A percentile compares a stretch with the other conserved stretches of the same genome.
Conservation (phyloP, 2,797 vertebrate species). For the Enteromius mattozi region DNA sequence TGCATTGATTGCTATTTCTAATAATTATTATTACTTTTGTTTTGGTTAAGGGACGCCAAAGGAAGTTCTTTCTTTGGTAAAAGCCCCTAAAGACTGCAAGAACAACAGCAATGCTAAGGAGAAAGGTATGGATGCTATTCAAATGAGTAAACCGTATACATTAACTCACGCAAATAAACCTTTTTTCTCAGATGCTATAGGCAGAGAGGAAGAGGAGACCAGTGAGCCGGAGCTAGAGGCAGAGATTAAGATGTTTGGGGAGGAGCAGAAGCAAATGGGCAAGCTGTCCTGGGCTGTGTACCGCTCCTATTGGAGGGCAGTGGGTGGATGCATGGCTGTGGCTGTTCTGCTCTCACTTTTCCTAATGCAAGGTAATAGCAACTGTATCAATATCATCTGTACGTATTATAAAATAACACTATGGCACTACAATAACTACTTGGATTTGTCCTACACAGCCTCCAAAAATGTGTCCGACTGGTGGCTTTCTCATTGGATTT, state of each 20-base stretch:
- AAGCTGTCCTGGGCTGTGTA: conserved; percentile 89
- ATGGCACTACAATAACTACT: background rate
- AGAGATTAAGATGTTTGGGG: conserved; percentile 65
- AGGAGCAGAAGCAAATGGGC: conserved; percentile 91
- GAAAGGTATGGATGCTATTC: conserved; percentile 71
- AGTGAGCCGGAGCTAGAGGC: conserved; percentile 47
- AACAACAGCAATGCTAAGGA: conserved; percentile 63
- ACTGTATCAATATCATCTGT: background rate
- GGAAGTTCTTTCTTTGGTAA: conserved; percentile 87
- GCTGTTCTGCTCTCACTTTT: conserved; percentile 84
- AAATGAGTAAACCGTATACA: background rate
- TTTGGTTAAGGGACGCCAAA: conserved; percentile 82
- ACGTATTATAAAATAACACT: background rate
- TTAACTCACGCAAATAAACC: background rate
- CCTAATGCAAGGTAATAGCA: conserved; percentile 91
- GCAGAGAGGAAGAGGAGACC: conserved; percentile 55
- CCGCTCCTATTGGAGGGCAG: conserved; percentile 85
- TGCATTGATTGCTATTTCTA: background rate
- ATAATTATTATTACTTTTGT: background rate
- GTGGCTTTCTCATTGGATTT: conserved; percentile 97
- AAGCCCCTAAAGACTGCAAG: conserved; percentile 74
- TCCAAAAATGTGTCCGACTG: conserved; percentile 92
- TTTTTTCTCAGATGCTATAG: conserved; percentile 59
- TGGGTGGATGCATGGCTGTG: conserved; percentile 80
- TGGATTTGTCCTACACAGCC: conserved; percentile 68